Percentiles rank a stretch among this genome's conserved stretches.
Evolutionary conservation across 2,888 invertebrate species (phyloP).

Genomic region (Octonoba sinensis): DNA sequence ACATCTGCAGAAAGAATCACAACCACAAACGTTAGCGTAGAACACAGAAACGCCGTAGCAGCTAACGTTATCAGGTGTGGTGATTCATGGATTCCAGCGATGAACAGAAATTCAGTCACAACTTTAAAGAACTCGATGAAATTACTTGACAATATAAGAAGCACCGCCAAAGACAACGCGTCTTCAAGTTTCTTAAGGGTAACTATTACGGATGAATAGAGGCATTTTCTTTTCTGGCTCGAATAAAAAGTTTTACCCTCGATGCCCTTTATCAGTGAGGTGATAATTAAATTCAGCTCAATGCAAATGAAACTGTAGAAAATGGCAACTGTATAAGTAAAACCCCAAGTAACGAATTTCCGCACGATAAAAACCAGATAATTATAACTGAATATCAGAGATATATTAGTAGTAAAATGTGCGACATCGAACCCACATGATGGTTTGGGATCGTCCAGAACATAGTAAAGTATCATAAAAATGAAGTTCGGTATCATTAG

Average conservation of each 20-base stretch:
- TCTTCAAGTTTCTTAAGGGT: slow-evolving; percentile 14
- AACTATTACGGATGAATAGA: slow-evolving; percentile 1
- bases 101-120: slow-evolving; percentile 6
- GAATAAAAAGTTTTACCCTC: no score
- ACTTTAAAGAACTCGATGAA: slow-evolving; percentile 21
- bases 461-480: no score
- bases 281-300: not conserved
- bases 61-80: not conserved
- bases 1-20: slow-evolving; percentile 20
- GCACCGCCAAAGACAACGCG: not conserved
- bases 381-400: no score
- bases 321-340: not conserved
- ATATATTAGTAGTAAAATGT: no score
- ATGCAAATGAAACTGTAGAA: slow-evolving; percentile 20
- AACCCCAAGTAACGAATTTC: slow-evolving; percentile 14
- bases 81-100: not conserved
- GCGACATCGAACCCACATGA: no score
- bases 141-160: slow-evolving; percentile 7
- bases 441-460: no score
- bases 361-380: not conserved
- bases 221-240: not conserved
- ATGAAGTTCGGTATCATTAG: no score
- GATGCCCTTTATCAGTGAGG: not conserved
- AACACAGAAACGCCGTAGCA: not conserved
- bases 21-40: not conserved